phyloP scores from a whole-genome alignment of 2,113 vertebrate species.

The Sapajus apella region DNA sequence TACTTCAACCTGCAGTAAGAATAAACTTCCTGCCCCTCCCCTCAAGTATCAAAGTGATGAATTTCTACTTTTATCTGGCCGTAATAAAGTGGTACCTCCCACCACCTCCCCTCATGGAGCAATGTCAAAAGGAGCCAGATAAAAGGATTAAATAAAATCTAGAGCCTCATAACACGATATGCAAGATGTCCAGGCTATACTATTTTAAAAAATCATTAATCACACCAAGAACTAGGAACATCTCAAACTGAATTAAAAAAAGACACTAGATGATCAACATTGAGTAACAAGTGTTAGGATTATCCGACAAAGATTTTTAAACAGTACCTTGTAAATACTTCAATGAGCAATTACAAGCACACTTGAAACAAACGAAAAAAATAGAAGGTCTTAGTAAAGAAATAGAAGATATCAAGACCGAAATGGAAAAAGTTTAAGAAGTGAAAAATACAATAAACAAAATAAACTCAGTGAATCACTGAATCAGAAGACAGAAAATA shows the following conservation, averaged over 20 bases:
- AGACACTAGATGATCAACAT: not conserved
- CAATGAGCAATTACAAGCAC: not conserved
- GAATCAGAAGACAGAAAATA: not conserved
- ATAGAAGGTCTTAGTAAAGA: not conserved
- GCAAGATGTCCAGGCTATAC: not conserved
- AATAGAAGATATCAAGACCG: not conserved
- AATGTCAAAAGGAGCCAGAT: not conserved
- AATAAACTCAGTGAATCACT: not conserved
- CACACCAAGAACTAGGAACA: not conserved
- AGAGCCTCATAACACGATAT: not conserved
- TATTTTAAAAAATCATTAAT: not conserved
- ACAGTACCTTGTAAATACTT: not conserved
- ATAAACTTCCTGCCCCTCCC: not conserved
- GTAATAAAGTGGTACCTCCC: not conserved
- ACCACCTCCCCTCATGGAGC: not conserved
- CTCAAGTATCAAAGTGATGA: not conserved
- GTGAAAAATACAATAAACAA: not conserved
- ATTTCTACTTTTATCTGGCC: not conserved
- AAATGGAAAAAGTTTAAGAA: not conserved
- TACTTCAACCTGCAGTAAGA: not conserved
- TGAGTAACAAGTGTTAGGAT: not conserved
- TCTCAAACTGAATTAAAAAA: not conserved
- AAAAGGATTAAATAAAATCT: not conserved
- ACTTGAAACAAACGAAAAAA: not conserved
- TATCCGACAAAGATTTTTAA: not conserved